Evolutionary conservation across 37 sponge, comb jelly and placozoan species (phyloP), one percentile per base, ranked within the genome.

Genomic region (Hormiphora californensis): DNA sequence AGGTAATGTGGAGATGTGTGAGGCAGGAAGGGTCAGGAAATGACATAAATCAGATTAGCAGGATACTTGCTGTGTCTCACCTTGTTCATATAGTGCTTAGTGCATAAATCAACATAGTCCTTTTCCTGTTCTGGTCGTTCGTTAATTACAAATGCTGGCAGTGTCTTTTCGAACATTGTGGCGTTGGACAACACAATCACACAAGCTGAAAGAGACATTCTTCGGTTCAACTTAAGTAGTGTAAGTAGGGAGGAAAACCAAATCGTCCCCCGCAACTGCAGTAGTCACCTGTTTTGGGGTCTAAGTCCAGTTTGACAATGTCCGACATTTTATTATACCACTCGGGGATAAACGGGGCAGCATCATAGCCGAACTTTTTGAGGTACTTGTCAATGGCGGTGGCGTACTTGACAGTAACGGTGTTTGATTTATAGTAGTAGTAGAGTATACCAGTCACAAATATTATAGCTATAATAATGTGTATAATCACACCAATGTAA

Each of bases 321-420:
- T 36, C 35, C 35, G 68, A 65, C 9, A 65, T 17, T 15, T 65
- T 25, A 34, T 65, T 65, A 19, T 65, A 65, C 68, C 68, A 65
- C 35, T 65, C 68, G 1, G 25, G 27, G 17, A 65, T 36, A 65
- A 65, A 65, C 17, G 68, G 68, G 7, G 68, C 68, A 65, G 68
- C 68, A 65, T 65, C 68, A 65, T 65, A 65, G 1, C 68, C 68
- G 35, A 65, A 65, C 25, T 65, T 7, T 65, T 65, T 65, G 1
- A 65, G 68, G 35, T 65, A 31, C 25, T 65, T 15, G 12, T 65
- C 68, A 21, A 65, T 5, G 31, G 31, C 35, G 4, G 68, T 30
- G 35, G 68, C 68, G 25, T 36, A 36, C 68, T 65, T 30, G 5
- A 65, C 68, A 33, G 68, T 39, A 25, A 32, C 38, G 35, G 68